Conservation (phyloP, 1,140 invertebrate genomes). For the Leguminivora glycinivorella region DNA sequence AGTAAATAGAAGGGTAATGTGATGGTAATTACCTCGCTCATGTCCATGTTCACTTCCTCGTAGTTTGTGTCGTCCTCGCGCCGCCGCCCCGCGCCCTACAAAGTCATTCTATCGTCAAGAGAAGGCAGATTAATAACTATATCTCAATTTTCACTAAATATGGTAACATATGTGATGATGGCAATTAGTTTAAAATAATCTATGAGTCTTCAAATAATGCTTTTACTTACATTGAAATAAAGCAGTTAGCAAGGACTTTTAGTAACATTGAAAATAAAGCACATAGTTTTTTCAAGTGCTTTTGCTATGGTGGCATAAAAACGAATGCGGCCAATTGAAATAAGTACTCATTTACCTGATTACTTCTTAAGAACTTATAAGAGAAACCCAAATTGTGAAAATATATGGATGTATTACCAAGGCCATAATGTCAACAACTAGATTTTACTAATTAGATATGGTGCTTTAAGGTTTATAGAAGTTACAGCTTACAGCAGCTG, state of each 20-base stretch:
- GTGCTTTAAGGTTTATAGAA: too few species aligned
- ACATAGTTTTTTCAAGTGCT: background rate
- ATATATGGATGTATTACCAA: too few species aligned
- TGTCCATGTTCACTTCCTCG: conserved; percentile 77
- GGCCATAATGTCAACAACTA: too few species aligned
- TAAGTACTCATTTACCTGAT: too few species aligned
- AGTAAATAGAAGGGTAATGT: background rate
- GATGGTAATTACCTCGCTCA: conserved; percentile 70
- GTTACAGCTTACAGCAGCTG: too few species aligned
- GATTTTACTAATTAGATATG: too few species aligned
- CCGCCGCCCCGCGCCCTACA: conserved; percentile 58
- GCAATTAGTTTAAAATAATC: too few species aligned
- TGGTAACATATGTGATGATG: background rate
- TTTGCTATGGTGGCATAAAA: conserved; percentile 27
- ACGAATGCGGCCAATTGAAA: too few species aligned
- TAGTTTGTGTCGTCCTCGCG: conserved; percentile 77
- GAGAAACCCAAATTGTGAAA: too few species aligned
- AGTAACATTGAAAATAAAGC: background rate
- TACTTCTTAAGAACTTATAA: too few species aligned
- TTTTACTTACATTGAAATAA: too few species aligned
- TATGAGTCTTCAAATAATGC: too few species aligned
- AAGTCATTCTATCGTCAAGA: conserved; percentile 76
- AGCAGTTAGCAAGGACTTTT: background rate
- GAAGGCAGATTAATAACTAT: conserved; percentile 69
- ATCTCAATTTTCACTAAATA: conserved; percentile 14